These are phyloP conservation scores for Mercenaria mercenaria DNA, from an alignment of 1,140 invertebrate genomes.

Conservation along the genomic window DNA sequence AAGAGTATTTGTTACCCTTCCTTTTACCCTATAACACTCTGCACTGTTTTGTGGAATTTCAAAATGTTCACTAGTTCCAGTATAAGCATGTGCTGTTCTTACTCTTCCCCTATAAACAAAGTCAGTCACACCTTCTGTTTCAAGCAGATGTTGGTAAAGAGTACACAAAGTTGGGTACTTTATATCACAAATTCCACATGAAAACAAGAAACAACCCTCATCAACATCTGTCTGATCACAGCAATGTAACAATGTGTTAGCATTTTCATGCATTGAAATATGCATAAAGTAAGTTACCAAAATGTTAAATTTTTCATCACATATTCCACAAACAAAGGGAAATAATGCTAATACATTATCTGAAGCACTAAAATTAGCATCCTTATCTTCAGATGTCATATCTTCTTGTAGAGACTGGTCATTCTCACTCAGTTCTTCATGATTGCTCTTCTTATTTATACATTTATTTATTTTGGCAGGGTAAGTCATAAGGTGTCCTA, in stretches of 20 bases:
- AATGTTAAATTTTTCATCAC: not conserved
- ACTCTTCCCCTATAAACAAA: not conserved
- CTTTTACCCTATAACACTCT: not conserved
- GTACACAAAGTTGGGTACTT: not conserved
- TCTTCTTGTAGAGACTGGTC: too few species aligned
- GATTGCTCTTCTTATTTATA: too few species aligned
- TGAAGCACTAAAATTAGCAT: not conserved
- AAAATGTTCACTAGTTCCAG: not conserved
- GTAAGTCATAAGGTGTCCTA: too few species aligned
- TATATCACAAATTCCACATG: not conserved
- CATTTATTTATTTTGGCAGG: too few species aligned
- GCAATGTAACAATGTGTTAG: not conserved
- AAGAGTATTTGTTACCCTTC: not conserved
- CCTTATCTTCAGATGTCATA: not conserved
- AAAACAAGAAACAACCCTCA: not conserved
- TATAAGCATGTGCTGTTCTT: not conserved
- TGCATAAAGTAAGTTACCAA: not conserved
- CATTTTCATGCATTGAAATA: not conserved
- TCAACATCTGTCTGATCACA: not conserved
- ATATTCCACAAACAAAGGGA: conserved; percentile 5
- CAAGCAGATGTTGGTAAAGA: not conserved
- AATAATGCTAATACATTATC: not conserved
- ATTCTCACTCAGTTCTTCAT: too few species aligned
- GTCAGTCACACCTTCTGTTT: not conserved
- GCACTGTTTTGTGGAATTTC: not conserved